These are phyloP conservation scores for Nasonia longicornis DNA, from an alignment of 1,140 invertebrate genomes.

Conservation along the genomic window DNA sequence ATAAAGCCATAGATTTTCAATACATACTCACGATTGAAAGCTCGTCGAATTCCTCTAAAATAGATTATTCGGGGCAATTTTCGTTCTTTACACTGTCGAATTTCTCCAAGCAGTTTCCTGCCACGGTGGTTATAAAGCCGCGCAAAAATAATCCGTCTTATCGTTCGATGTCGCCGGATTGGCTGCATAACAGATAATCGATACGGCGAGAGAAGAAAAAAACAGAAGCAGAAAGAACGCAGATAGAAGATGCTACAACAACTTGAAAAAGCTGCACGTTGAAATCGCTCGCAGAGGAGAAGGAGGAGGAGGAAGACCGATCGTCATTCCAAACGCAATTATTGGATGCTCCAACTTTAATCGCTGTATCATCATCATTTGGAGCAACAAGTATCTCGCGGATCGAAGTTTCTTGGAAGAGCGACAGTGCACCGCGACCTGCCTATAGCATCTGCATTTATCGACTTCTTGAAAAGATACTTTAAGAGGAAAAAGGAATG, in stretches of 20 bases:
- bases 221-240: background rate
- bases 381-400: constrained; percentile 37
- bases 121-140: background rate
- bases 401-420: constrained; percentile 12
- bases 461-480: constrained; percentile 29
- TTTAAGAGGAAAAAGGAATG: constrained; percentile 4
- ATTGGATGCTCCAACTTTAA: constrained; percentile 38
- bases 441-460: constrained; percentile 3
- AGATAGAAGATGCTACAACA: background rate
- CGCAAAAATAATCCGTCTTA: constrained; percentile 25
- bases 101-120: no score
- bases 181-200: constrained; percentile 16
- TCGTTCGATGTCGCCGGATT: background rate
- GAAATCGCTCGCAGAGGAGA: no score
- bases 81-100: no score
- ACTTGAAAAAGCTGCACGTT: background rate
- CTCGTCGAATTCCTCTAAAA: no score
- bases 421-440: background rate
- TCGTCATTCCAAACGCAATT: constrained; percentile 36
- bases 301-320: constrained; percentile 13
- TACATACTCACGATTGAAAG: no score
- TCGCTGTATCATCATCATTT: constrained; percentile 35
- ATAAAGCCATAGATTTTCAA: no score
- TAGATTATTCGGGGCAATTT: no score
- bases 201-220: background rate